Conservation (phyloP, 2,888 invertebrate species). For the Folsomia candida region DNA sequence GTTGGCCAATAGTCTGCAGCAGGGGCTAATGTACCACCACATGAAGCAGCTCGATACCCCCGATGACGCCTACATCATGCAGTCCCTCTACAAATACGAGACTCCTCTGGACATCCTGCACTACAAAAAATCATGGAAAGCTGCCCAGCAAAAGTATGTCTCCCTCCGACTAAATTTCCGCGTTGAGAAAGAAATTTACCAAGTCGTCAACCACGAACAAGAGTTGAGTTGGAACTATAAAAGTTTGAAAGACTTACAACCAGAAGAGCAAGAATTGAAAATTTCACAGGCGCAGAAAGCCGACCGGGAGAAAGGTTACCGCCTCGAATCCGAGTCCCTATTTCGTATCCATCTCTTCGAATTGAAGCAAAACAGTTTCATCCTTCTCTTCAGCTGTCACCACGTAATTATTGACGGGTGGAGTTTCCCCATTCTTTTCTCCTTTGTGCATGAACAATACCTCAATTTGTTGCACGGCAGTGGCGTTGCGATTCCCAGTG, state of each 20-base stretch:
- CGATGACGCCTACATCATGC: too few relatives aligned
- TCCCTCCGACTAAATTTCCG: constrained; percentile 9
- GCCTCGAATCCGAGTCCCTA: constrained; percentile 1
- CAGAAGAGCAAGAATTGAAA: too few relatives aligned
- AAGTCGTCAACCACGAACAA: not conserved
- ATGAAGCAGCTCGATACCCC: too few relatives aligned
- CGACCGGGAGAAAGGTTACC: not conserved
- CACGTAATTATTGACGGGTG: constrained; percentile 21
- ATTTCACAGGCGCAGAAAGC: too few relatives aligned
- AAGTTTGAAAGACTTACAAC: too few relatives aligned
- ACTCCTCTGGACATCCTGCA: too few relatives aligned
- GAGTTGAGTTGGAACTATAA: not conserved
- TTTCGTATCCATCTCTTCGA: constrained; percentile 10
- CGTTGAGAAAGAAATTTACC: constrained; percentile 2
- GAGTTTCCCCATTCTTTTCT: constrained; percentile 9
- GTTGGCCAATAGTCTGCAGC: constrained; percentile 20
- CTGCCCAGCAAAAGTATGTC: not conserved
- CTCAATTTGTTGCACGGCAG: not conserved
- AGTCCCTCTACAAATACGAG: too few relatives aligned
- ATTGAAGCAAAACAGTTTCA: not conserved
- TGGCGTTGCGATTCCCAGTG: too few relatives aligned
- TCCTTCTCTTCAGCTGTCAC: constrained; percentile 17
- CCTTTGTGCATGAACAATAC: constrained; percentile 10
- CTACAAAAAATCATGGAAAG: constrained; percentile 8
- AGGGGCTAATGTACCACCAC: constrained; percentile 18